Conservation (phyloP, 2,797 vertebrate species). For the Phaenicophaeus curvirostris region DNA sequence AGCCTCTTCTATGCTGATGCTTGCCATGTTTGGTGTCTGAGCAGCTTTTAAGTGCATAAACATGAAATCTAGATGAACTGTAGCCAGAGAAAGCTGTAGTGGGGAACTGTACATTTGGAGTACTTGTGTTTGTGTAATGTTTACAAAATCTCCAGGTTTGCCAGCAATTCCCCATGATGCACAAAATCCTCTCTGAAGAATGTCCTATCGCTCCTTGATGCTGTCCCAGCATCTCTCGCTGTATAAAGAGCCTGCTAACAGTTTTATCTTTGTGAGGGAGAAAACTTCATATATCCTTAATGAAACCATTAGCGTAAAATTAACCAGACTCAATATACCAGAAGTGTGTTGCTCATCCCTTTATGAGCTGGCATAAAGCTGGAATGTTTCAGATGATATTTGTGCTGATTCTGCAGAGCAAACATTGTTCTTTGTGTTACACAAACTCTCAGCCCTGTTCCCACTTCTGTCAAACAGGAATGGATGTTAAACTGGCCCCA, state of each 20-base stretch:
- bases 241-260: not conserved
- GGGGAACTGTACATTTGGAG: not conserved
- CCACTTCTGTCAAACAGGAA: not conserved
- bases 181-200: not conserved
- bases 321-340: not conserved
- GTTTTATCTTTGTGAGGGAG: not conserved
- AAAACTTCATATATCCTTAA: not conserved
- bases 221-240: not conserved
- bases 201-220: accelerated
- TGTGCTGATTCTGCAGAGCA: not conserved
- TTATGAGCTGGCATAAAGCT: not conserved
- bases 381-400: not conserved
- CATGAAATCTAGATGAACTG: not conserved
- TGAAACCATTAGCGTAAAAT: not conserved
- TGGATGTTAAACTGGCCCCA: not conserved
- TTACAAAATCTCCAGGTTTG: not conserved
- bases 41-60: not conserved
- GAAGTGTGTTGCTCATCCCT: not conserved
- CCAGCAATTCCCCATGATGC: not conserved
- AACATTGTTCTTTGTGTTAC: not conserved
- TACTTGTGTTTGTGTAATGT: not conserved
- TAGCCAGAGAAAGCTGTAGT: not conserved
- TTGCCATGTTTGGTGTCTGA: not conserved
- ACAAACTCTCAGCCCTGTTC: not conserved
- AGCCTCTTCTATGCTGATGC: accelerated